Conservation (phyloP, 2,888 invertebrate genomes). For the Melanophora roralis region DNA sequence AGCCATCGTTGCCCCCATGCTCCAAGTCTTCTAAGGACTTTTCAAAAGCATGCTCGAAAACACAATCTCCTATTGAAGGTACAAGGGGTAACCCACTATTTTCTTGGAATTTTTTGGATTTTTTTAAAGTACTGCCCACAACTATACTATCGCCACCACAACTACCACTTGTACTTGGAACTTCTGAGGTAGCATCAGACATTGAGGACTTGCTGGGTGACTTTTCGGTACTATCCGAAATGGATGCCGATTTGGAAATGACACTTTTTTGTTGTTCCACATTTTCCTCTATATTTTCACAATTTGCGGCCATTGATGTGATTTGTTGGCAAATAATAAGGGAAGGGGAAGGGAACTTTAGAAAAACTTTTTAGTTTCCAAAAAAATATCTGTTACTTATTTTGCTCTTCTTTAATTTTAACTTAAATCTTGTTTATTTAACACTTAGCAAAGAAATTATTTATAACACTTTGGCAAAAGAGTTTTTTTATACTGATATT, state of each 20-base stretch:
- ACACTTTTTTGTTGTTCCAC: constrained; percentile 47
- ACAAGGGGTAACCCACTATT: constrained; percentile 19
- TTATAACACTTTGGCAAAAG: constrained; percentile 17
- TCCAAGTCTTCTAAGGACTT: constrained; percentile 76
- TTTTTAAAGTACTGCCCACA: constrained; percentile 25
- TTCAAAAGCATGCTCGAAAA: constrained; percentile 75
- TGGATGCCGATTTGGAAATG: constrained; percentile 48
- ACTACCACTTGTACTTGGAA: constrained; percentile 30
- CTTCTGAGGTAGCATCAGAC: constrained; percentile 56
- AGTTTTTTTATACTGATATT: constrained; percentile 39
- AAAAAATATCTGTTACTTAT: not conserved
- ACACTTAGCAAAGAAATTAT: constrained; percentile 23
- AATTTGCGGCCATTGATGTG: constrained; percentile 73
- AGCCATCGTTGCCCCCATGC: constrained; percentile 70
- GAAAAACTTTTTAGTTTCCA: not conserved
- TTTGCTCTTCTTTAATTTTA: not conserved
- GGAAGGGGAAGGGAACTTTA: not conserved
- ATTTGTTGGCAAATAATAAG: not conserved
- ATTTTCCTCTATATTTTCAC: constrained; percentile 69
- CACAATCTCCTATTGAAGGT: constrained; percentile 68
- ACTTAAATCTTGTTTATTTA: not conserved
- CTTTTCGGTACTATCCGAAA: constrained; percentile 60
- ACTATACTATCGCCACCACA: not conserved
- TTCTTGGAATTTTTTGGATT: constrained; percentile 12
- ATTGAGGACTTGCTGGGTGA: constrained; percentile 60